Percentiles rank a stretch among this genome's conserved stretches.
phyloP scores from a whole-genome alignment of 2,888 invertebrate genomes.

The Agonopterix heracliana region DNA sequence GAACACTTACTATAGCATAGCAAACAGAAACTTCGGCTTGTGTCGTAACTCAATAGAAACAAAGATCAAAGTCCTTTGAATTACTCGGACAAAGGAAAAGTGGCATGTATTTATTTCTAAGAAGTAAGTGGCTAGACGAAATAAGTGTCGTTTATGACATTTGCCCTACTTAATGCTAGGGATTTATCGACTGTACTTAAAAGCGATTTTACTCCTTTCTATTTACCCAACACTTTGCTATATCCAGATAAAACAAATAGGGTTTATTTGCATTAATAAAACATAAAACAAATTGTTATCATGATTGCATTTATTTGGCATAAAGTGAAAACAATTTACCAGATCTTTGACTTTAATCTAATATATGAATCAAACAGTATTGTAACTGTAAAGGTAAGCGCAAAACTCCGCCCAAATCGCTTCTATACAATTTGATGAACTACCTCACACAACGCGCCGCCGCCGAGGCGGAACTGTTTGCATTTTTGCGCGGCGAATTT shows the following conservation, averaged over 20 bases:
- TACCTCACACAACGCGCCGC: no score
- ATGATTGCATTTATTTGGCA: background rate
- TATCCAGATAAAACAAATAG: background rate
- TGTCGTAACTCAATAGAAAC: conserved; percentile 18
- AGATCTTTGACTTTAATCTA: background rate
- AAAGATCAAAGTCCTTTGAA: conserved; percentile 26
- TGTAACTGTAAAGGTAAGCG: no score
- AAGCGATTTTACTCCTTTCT: conserved; percentile 7
- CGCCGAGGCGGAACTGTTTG: no score
- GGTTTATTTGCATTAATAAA: conserved; percentile 5
- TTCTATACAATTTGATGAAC: no score
- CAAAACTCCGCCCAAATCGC: no score
- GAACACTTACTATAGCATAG: conserved; percentile 17
- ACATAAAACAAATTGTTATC: background rate
- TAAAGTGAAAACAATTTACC: background rate
- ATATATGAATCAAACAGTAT: background rate
- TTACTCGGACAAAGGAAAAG: conserved; percentile 20
- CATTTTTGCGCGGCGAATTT: no score
- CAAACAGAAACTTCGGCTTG: conserved; percentile 13
- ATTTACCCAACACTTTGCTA: conserved; percentile 4
- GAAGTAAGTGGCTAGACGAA: conserved; percentile 45
- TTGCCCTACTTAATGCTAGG: conserved; percentile 32
- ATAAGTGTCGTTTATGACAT: conserved; percentile 41
- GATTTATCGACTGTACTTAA: conserved; percentile 21
- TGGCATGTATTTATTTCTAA: conserved; percentile 25